Evolutionary conservation across 2,797 vertebrate species (phyloP), one percentile per base, ranked within the genome.

Genomic region (Siniperca undulata): DNA sequence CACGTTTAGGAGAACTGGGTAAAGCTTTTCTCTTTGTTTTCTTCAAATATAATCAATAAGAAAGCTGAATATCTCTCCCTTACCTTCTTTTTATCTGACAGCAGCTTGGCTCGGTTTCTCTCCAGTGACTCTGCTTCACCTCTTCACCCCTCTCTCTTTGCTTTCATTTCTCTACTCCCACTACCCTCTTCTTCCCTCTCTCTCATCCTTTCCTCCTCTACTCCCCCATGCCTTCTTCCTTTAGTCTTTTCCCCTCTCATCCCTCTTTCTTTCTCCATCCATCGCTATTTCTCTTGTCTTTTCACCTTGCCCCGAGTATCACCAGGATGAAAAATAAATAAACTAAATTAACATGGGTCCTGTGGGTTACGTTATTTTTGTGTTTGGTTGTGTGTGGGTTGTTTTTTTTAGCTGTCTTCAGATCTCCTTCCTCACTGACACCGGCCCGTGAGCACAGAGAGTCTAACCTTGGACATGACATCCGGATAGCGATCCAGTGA

Each of bases 381-480:
- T 80, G 72, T 82, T n/a, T 64, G 58, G 11, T 42, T 71, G 34
- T 69, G 10, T 60, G 42, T 59, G 7, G 17, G 40, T n/a, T 60
- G 27, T 74, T 6, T 52, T 20, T 53, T 42, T 52, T 40, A 48
- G 76, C 76, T 76, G 82, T 88, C 80, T 83, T 82, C 74, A 61
- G 82, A 75, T 80, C 70, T 75, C 44, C 59, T 19, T 22, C 73
- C 60, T 62, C 17, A 0, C 86, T 65, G 80, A 88, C 78, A 81
- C 61, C 3, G 11, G 80, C 86, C 90, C 22, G 17, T 2, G 55
- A 83, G 89, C 81, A 16, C 70, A 36, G 5, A 36, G 5, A 70
- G 20, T 24, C 70, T 61, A 77, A 84, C 84, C 86, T 81, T 78
- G 74, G 82, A 85, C 74, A 78, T 77, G 90, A 88, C 86, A 88